Conservation (phyloP, 2,888 invertebrate genomes). For the Campopleginae sp. region DNA sequence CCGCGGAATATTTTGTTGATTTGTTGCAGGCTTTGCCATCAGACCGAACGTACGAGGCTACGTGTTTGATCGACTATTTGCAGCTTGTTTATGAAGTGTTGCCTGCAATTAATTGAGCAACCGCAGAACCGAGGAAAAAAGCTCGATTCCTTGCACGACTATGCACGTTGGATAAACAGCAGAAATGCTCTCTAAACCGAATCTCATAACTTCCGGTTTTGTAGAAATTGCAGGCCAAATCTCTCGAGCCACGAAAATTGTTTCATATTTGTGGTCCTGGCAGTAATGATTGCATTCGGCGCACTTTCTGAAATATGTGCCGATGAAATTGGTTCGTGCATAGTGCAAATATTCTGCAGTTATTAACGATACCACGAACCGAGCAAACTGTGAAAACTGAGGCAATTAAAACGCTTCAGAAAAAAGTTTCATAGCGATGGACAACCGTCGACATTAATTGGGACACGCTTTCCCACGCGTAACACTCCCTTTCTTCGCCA, state of each 20-base stretch:
- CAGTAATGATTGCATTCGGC: neutral
- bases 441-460: neutral
- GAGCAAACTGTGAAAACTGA: neutral
- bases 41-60: neutral
- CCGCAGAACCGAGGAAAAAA: conserved; percentile 31
- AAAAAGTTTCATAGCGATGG: neutral
- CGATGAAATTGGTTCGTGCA: neutral
- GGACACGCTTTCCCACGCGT: neutral
- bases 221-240: neutral
- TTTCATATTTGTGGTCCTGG: neutral
- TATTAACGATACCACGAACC: neutral
- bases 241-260: neutral
- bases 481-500: neutral
- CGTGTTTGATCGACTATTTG: conserved; percentile 5
- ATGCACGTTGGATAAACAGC: conserved; percentile 20
- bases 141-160: conserved; percentile 25
- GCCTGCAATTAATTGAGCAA: conserved; percentile 43
- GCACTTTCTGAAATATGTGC: neutral
- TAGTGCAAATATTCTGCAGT: neutral
- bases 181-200: conserved; percentile 9
- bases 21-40: neutral
- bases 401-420: neutral
- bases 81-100: conserved; percentile 30
- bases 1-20: neutral
- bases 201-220: conserved; percentile 39